These are phyloP conservation scores for Brachyistius frenatus DNA, from an alignment of 2,113 vertebrate genomes.

Conservation along the genomic window DNA sequence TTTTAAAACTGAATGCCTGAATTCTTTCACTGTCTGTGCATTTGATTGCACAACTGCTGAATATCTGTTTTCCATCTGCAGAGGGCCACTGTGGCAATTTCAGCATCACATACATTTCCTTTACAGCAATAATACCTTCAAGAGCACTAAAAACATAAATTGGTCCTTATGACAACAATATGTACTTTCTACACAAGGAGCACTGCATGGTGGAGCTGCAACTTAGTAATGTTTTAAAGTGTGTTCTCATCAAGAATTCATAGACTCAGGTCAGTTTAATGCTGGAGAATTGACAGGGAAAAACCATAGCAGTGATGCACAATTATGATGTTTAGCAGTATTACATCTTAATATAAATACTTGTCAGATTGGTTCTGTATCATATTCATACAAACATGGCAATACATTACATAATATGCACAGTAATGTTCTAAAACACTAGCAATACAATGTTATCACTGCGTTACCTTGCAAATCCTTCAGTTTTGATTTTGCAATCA, in stretches of 20 bases:
- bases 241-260: conserved; percentile 56
- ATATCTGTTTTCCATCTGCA: no score
- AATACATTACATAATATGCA: conserved; percentile 28
- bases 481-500: conserved; percentile 25
- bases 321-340: conserved; percentile 32
- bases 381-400: conserved; percentile 24
- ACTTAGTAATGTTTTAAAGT: conserved; percentile 42
- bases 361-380: conserved; percentile 26
- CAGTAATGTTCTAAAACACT: background rate
- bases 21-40: background rate
- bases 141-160: background rate
- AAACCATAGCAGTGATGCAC: conserved; percentile 16
- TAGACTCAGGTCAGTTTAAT: conserved; percentile 48
- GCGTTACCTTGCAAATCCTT: conserved; percentile 8
- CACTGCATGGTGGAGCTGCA: conserved; percentile 1
- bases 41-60: no score
- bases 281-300: conserved; percentile 32
- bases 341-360: conserved; percentile 26
- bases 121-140: background rate
- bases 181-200: conserved; percentile 1
- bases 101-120: background rate
- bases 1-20: background rate
- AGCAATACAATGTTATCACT: background rate
- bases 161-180: background rate
- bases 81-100: no score